Percentiles rank a stretch among this genome's conserved stretches.
Conservation (phyloP, 2,113 vertebrate genomes). For the Strix aluco region DNA sequence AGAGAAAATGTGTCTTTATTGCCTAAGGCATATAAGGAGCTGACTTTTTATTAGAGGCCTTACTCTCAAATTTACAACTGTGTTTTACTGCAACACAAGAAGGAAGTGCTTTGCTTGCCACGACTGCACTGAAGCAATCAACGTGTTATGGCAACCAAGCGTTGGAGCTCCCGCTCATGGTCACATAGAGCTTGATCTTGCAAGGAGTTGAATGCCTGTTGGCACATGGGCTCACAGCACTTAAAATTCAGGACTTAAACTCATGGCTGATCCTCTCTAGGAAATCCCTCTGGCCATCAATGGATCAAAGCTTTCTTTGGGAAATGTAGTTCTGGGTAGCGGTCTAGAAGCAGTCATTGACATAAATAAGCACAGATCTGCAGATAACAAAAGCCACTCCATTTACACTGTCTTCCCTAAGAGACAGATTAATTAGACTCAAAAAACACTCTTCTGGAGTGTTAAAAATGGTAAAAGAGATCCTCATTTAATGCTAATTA, state of each 20-base stretch:
- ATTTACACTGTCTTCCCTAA: not conserved
- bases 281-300: not conserved
- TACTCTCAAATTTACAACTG: not conserved
- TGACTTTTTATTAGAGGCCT: not conserved
- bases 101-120: not conserved
- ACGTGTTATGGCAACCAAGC: not conserved
- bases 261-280: not conserved
- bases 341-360: not conserved
- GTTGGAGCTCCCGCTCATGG: not conserved
- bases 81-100: not conserved
- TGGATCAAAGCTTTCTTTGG: not conserved
- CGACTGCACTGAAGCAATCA: not conserved
- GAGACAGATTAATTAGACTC: not conserved
- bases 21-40: not conserved
- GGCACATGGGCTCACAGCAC: fast-evolving
- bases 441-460: not conserved
- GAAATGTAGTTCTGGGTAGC: not conserved
- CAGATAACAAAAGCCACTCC: not conserved
- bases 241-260: not conserved
- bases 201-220: not conserved
- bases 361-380: not conserved
- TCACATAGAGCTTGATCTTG: fast-evolving
- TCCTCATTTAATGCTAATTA: not conserved
- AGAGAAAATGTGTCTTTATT: not conserved
- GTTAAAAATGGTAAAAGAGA: not conserved